Percentiles rank a stretch among this genome's conserved stretches.
Conservation (phyloP, 1,140 invertebrate genomes). For the Drosophila kohkoa region DNA sequence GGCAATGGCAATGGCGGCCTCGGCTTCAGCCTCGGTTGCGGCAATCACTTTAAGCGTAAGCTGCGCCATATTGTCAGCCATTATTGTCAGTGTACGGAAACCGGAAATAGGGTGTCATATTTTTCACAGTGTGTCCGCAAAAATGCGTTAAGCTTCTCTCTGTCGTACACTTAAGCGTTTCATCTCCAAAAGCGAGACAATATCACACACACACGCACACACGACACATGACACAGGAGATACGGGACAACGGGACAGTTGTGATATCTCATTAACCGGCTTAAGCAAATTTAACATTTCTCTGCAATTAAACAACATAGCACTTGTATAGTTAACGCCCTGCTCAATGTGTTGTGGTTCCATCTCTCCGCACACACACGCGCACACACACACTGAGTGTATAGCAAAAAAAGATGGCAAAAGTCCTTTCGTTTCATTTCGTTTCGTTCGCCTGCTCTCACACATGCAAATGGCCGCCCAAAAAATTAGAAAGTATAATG, state of each 20-base stretch:
- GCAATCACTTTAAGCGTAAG: constrained; percentile 77
- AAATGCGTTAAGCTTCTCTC: constrained; percentile 73
- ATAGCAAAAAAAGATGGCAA: background rate
- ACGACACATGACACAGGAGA: background rate
- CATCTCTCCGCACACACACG: background rate
- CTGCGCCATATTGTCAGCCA: constrained; percentile 77
- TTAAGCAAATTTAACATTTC: constrained; percentile 71
- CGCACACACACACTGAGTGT: background rate
- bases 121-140: constrained; percentile 59
- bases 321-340: constrained; percentile 53
- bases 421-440: background rate
- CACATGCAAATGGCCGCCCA: constrained; percentile 14
- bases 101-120: constrained; percentile 78
- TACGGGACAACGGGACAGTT: constrained; percentile 26
- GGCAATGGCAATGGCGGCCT: constrained; percentile 11
- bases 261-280: constrained; percentile 70
- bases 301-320: constrained; percentile 58
- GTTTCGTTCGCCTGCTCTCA: constrained; percentile 1
- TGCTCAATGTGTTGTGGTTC: background rate
- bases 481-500: constrained; percentile 73
- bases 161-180: constrained; percentile 62
- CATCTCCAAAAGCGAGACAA: constrained; percentile 40
- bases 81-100: constrained; percentile 74
- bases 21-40: constrained; percentile 47
- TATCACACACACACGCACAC: background rate